Evolutionary conservation across 2,797 vertebrate genomes (phyloP).

Genomic region (Poecilia wingei): DNA sequence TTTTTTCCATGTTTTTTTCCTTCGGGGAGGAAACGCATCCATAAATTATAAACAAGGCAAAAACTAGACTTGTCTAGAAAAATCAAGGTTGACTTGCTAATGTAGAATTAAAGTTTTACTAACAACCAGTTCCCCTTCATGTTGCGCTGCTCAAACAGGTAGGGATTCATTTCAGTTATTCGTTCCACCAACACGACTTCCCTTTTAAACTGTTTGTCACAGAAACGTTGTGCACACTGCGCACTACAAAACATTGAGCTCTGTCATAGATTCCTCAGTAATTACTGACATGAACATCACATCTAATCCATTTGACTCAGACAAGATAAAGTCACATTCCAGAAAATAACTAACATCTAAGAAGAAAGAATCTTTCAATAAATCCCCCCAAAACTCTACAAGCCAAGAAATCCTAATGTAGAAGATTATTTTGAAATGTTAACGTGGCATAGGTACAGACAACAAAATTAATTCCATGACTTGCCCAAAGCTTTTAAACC

Average conservation of each 20-base stretch:
- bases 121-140: not conserved
- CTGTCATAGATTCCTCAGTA: not conserved
- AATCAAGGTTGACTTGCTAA: conserved; percentile 1
- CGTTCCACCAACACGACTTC: not conserved
- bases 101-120: not conserved
- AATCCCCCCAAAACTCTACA: not conserved
- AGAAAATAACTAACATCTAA: not conserved
- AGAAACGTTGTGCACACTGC: not conserved
- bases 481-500: not conserved
- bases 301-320: not conserved
- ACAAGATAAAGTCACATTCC: not conserved
- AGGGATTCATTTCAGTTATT: not conserved
- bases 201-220: not conserved
- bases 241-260: not conserved
- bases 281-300: not conserved
- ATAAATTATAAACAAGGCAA: conserved; percentile 23
- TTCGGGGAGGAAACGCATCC: conserved; percentile 13
- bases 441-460: not conserved
- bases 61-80: conserved; percentile 6
- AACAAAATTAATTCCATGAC: not conserved
- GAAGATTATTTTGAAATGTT: not conserved
- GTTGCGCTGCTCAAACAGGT: not conserved
- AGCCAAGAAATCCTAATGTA: not conserved
- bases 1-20: conserved; percentile 10
- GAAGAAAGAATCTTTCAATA: not conserved